Base-by-base conservation (phyloP, 2,888 invertebrate species). In the Leistus spinibarbis region DNA sequence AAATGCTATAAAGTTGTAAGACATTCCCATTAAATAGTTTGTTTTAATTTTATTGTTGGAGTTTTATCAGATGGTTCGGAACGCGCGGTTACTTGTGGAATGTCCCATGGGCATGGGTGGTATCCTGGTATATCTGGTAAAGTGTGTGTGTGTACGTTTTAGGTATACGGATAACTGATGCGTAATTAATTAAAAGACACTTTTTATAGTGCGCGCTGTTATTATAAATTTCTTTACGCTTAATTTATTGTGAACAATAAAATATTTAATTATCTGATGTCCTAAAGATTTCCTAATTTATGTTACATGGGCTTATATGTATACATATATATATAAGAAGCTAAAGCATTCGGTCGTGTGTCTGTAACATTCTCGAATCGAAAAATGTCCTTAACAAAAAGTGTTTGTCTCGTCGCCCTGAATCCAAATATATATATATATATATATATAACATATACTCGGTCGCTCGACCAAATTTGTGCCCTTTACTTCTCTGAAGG, bases 1-100 rank as follows among this genome's bases (percentile, higher is more conserved):
- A 71, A 71, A 71, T 57, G 71, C 65, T 71, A 71, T 71, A 71
- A 71, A 71, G 71, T 54, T 71, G 71, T 71, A 65, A 71, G 71
- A 71, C 71, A 71, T 71, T 71, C 71, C 54, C 71, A 71, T 71
- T 71, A 71, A 71, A 71, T 71, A 64, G 65, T 65, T 71, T 71
- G 54, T 71, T 71, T 27, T 9, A 10, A 19, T 54, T 54, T 63
- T 71, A 64, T 71, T 71, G 63, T 64, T 70, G 40, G 40, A 40
- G 7, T 40, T 40, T 40, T 40, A 40, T 40, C 40, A 40, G 40
- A 40, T 40, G 40, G 40, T 40, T 40, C 40, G 40, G n/a, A n/a
- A n/a, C 22, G 64, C 65, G 71, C 56, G 71, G 71, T 71, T 71
- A 56, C 56, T 40, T 27, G 23, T 64, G 71, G 71, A 71, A 71